Base-by-base conservation (phyloP, 2,113 vertebrate species). In the Seriola quinqueradiata region DNA sequence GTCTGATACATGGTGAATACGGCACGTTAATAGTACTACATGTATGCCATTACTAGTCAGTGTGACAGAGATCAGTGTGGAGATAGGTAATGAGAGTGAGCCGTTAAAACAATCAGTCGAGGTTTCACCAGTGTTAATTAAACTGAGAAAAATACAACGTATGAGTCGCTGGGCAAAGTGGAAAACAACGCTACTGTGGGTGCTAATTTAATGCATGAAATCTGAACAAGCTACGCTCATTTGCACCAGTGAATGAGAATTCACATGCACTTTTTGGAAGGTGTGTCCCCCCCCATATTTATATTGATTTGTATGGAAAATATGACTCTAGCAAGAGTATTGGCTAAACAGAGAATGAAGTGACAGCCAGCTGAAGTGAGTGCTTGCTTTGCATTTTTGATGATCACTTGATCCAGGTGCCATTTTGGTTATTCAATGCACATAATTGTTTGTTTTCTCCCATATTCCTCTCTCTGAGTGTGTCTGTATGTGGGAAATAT, bases 51-150 rank as follows among this genome's bases (percentile, higher is more conserved):
- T 88, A 81, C 66, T 52, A 42, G 77, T 21, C 67, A 87, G 60
- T 81, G 77, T 67, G 79, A 64, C 40, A 60, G 73, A 69, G 81
- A 92, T 92, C 81, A 83, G 74, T 32, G 77, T 46, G 25, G 79
- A 52, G 28, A 84, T 75, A 38, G 64, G 82, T 85, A 90, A 93
- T 90, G 84, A 90, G 84, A 75, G 73, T 17, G 73, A 87, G 42
- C 70, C 12, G 28, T 72, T 48, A 54, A 79, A 71, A 83, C 52
- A 78, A 86, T 90, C 82, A 81, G 75, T 77, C 59, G 21, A 61
- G 57, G 59, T 78, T 75, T 52, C 11, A 19, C 40, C 6, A 40
- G 48, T 21, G 71, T 87, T 91, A 91, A 93, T 95, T 90, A 91
- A 82, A 81, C 19, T 0, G 50, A 83, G 28, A 54, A 83, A 89